Conservation (phyloP, 2,797 vertebrate genomes). For the Sebastes paucispinis region DNA sequence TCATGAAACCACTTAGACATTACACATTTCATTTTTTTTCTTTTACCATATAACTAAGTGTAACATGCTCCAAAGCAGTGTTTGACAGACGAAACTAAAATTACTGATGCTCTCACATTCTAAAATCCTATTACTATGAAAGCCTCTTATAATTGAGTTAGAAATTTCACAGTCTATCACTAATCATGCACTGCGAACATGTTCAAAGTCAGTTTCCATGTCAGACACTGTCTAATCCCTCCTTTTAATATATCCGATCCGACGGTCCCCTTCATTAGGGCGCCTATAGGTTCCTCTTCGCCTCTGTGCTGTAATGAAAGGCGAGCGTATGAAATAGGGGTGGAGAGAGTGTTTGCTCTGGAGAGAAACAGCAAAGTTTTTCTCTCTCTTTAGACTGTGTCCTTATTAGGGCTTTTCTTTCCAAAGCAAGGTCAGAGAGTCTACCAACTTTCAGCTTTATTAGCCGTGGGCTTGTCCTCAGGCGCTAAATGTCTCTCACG, state of each 20-base stretch:
- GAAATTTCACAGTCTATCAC: conserved; percentile 73
- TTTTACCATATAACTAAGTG: conserved; percentile 50
- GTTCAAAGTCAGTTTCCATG: conserved; percentile 76
- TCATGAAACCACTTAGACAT: conserved; percentile 53
- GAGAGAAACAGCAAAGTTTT: conserved; percentile 68
- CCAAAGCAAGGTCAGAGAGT: conserved; percentile 77
- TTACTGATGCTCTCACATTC: conserved; percentile 66
- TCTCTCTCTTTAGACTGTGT: conserved; percentile 68
- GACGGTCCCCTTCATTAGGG: conserved; percentile 71
- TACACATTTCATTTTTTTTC: conserved; percentile 28
- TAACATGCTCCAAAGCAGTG: conserved; percentile 59
- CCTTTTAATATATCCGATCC: conserved; percentile 72
- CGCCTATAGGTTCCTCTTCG: conserved; percentile 67
- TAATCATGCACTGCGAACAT: conserved; percentile 70
- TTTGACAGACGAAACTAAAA: conserved; percentile 70
- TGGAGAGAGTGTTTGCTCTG: conserved; percentile 67
- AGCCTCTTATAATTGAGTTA: conserved; percentile 72
- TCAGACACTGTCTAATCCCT: conserved; percentile 74
- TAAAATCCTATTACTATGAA: conserved; percentile 74
- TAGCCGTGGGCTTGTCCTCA: conserved; percentile 78
- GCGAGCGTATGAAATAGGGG: conserved; percentile 64
- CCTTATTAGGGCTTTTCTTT: conserved; percentile 79
- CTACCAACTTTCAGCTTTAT: conserved; percentile 78
- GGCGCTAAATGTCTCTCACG: conserved; percentile 73
- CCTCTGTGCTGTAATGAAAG: conserved; percentile 71